phyloP scores from a whole-genome alignment of 2,888 invertebrate genomes.

The Leuctra nigra region DNA sequence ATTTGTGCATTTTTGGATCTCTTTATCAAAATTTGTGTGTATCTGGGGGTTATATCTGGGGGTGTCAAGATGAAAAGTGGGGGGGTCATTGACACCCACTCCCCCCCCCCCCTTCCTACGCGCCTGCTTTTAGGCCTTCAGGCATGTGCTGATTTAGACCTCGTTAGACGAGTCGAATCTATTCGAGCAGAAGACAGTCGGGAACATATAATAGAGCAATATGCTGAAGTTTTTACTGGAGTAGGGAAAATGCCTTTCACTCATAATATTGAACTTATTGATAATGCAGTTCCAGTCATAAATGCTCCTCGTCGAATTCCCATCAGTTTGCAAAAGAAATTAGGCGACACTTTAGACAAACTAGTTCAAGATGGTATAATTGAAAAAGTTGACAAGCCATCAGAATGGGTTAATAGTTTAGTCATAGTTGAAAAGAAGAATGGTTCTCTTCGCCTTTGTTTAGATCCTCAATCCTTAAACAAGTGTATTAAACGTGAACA shows the following conservation, averaged over 20 bases:
- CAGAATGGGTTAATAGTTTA: constrained; percentile 11
- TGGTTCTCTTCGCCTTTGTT: constrained; percentile 9
- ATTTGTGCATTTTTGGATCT: too few relatives aligned
- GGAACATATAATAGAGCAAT: not conserved
- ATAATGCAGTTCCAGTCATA: not conserved
- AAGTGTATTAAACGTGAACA: constrained; percentile 8
- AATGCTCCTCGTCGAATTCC: not conserved
- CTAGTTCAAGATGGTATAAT: not conserved
- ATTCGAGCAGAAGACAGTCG: not conserved
- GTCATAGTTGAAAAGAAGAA: constrained; percentile 15
- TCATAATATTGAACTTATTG: not conserved
- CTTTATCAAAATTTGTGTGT: too few relatives aligned
- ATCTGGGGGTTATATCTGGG: too few relatives aligned
- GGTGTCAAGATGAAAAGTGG: too few relatives aligned
- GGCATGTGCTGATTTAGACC: not conserved
- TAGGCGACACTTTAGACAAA: not conserved
- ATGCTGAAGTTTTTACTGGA: not conserved
- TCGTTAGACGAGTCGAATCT: not conserved
- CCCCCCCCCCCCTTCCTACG: too few relatives aligned
- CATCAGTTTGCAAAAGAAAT: not conserved
- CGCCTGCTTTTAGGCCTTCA: not conserved
- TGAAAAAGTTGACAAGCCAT: not conserved
- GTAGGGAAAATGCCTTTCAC: not conserved
- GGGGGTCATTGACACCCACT: too few relatives aligned
- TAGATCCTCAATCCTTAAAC: constrained; percentile 16